These are phyloP conservation scores for Neosalanx taihuensis DNA, from an alignment of 2,797 vertebrate species.

Conservation along the genomic window DNA sequence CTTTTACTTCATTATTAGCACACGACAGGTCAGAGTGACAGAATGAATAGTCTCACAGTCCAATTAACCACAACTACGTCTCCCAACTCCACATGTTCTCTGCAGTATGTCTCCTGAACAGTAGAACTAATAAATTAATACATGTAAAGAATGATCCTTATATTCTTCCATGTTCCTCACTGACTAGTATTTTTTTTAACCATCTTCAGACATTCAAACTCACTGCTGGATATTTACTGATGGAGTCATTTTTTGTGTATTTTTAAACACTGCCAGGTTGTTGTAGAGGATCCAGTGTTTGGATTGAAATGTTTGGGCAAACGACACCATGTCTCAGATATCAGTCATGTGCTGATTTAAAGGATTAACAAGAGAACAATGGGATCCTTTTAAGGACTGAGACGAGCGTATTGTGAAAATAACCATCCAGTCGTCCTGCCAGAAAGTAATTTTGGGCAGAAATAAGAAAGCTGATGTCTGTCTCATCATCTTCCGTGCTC, in stretches of 20 bases:
- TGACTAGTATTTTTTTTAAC: constrained; percentile 38
- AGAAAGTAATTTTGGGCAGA: constrained; percentile 1
- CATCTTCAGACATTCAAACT: constrained; percentile 59
- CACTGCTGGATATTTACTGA: constrained; percentile 66
- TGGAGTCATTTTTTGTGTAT: constrained; percentile 55
- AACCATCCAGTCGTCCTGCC: neutral
- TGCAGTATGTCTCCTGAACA: constrained; percentile 33
- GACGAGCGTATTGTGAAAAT: constrained; percentile 68
- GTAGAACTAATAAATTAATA: constrained; percentile 12
- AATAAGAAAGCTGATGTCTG: neutral
- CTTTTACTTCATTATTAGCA: too few species aligned
- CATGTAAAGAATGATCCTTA: constrained; percentile 30
- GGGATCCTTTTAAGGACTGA: constrained; percentile 65
- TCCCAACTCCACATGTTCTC: constrained; percentile 31
- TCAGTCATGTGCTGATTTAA: constrained; percentile 72
- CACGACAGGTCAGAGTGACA: too few species aligned
- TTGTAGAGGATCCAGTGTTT: constrained; percentile 21
- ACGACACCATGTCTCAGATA: constrained; percentile 63
- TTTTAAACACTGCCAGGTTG: constrained; percentile 52
- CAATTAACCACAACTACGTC: neutral
- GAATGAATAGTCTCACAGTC: too few species aligned
- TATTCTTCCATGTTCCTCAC: constrained; percentile 54
- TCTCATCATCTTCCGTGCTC: neutral
- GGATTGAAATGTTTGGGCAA: constrained; percentile 59
- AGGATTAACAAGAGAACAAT: constrained; percentile 72